phyloP scores from a whole-genome alignment of 1,140 invertebrate genomes.

The Ceratina calcarata region DNA sequence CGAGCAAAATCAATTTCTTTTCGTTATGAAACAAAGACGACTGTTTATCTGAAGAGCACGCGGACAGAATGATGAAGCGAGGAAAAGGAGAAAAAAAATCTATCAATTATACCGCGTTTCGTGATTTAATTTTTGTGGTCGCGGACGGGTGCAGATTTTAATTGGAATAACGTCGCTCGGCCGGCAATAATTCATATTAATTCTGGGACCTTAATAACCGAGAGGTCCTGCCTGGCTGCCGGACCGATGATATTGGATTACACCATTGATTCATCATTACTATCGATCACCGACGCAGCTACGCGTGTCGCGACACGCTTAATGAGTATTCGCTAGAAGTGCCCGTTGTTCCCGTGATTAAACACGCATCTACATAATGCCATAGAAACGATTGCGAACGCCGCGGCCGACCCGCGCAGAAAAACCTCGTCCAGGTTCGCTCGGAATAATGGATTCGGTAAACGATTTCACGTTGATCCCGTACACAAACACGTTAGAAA shows the following conservation, averaged over 20 bases:
- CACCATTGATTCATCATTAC: constrained; percentile 48
- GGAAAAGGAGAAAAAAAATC: constrained; percentile 2
- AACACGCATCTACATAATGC: constrained; percentile 35
- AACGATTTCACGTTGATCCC: too few species aligned
- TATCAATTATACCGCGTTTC: constrained; percentile 21
- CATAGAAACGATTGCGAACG: background rate
- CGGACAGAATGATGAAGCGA: too few species aligned
- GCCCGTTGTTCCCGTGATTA: constrained; percentile 41
- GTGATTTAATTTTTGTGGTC: constrained; percentile 33
- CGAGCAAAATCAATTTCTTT: too few species aligned
- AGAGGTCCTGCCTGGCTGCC: constrained; percentile 14
- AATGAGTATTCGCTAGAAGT: constrained; percentile 37
- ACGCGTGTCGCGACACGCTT: constrained; percentile 21
- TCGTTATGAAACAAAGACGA: too few species aligned
- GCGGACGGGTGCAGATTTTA: constrained; percentile 17
- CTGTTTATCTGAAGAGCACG: too few species aligned
- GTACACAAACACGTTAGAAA: too few species aligned
- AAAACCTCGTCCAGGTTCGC: background rate
- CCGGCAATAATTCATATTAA: constrained; percentile 53
- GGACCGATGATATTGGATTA: constrained; percentile 44
- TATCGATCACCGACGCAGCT: constrained; percentile 34
- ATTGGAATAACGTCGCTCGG: constrained; percentile 44
- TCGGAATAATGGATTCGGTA: too few species aligned
- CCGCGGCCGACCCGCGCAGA: too few species aligned
- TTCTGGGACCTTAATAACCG: constrained; percentile 38